These are phyloP conservation scores for Chaetops frenatus DNA, from an alignment of 2,113 vertebrate species.

Conservation along the genomic window DNA sequence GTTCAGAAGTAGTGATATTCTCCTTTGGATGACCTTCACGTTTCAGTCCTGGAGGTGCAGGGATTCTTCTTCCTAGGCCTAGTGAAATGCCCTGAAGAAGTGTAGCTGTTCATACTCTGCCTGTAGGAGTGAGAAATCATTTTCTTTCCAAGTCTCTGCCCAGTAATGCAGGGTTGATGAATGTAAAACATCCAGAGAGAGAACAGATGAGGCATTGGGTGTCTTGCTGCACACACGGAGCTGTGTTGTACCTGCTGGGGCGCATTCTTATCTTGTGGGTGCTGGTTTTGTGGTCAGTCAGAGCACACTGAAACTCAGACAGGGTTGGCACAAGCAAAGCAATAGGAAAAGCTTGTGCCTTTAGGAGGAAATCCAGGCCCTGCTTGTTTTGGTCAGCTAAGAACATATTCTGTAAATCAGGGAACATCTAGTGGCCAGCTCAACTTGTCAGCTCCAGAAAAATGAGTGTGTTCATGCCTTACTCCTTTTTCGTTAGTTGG, in stretches of 20 bases:
- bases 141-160: not conserved
- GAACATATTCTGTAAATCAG: not conserved
- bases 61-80: not conserved
- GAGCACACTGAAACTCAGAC: not conserved
- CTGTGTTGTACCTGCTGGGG: not conserved
- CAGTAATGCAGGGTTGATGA: not conserved
- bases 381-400: not conserved
- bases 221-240: not conserved
- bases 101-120: not conserved
- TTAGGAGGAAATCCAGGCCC: not conserved
- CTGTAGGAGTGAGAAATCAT: not conserved
- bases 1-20: not conserved
- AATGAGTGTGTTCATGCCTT: not conserved
- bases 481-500: not conserved
- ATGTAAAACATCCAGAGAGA: not conserved
- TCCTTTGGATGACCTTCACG: not conserved
- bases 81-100: not conserved
- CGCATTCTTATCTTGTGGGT: not conserved
- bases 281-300: not conserved
- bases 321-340: not conserved
- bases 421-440: not conserved
- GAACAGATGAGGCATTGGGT: not conserved
- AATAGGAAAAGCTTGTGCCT: not conserved
- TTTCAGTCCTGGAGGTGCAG: not conserved
- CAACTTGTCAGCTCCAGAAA: not conserved